Conservation (phyloP, 2,888 invertebrate genomes). For the Cephonodes hylas region DNA sequence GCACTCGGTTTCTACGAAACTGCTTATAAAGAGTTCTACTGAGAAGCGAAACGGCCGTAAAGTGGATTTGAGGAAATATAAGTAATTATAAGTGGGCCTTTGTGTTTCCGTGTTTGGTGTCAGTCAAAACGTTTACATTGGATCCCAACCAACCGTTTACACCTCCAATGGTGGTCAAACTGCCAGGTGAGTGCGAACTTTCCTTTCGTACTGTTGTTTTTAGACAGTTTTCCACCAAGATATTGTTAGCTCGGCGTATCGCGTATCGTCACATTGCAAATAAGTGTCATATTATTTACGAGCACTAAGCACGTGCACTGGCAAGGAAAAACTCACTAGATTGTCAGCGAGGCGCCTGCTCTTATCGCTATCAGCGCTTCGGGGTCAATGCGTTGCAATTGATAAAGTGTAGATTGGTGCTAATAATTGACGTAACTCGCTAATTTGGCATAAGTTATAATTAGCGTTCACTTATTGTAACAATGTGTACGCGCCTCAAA, state of each 20-base stretch:
- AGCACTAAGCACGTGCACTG: slow-evolving; percentile 35
- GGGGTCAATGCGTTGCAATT: slow-evolving; percentile 48
- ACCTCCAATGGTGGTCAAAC: slow-evolving; percentile 80
- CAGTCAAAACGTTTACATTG: slow-evolving; percentile 73
- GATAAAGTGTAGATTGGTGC: slow-evolving; percentile 37
- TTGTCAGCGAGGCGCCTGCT: slow-evolving; percentile 46
- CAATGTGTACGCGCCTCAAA: background rate
- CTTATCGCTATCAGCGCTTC: slow-evolving; percentile 45
- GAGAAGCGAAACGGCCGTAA: slow-evolving; percentile 75
- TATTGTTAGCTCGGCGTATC: slow-evolving; percentile 1
- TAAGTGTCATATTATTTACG: slow-evolving; percentile 36
- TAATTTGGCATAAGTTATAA: slow-evolving; percentile 20
- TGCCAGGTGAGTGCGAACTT: slow-evolving; percentile 62
- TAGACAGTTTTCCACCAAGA: background rate
- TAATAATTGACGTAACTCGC: slow-evolving; percentile 36
- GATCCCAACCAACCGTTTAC: slow-evolving; percentile 72
- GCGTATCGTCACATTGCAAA: slow-evolving; percentile 4
- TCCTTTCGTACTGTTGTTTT: background rate
- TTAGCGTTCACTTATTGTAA: slow-evolving; percentile 21
- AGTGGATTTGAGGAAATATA: slow-evolving; percentile 79
- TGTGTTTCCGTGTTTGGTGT: slow-evolving; percentile 74
- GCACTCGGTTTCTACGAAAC: slow-evolving; percentile 74
- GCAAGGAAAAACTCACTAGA: slow-evolving; percentile 32
- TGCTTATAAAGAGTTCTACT: slow-evolving; percentile 77
- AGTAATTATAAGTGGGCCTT: slow-evolving; percentile 72